Base-by-base conservation (phyloP, 2,888 invertebrate genomes). In the Callimorpha dominula region DNA sequence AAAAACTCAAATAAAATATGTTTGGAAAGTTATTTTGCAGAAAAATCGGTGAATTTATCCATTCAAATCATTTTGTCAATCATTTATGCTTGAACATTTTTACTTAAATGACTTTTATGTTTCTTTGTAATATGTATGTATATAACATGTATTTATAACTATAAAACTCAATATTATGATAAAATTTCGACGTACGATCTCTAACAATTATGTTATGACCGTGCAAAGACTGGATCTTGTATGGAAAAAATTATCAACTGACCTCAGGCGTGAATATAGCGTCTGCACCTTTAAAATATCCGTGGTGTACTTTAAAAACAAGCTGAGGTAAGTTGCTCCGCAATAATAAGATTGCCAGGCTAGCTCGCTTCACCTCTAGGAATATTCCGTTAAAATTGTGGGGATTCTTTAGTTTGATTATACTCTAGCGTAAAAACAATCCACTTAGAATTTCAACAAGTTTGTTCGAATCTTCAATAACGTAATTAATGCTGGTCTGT, bases 391-490 rank as follows among this genome's bases (percentile, higher is more conserved):
- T 78, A 79, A 85, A 86, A 79, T 76, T 76, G 80, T 76, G 80
- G 80, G 74, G 82, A 87, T 89, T 85, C 79, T 84, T 86, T 87
- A 91, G 89, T 92, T 92, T 91, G 90, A 92, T 92, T 92, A 92
- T 86, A 84, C 81, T 78, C 82, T 74, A 78, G 85, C 86, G 90
- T 89, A 91, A 94, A 94, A 94, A 93, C 93, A 93, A 91, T 89
- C 91, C 87, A 82, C 86, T 87, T 87, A 80, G 87, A 86, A 88
- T 90, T 85, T 87, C 87, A 81, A 82, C 83, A 87, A 91, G 87
- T 90, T 90, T 79, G 78, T 85, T 78, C 75, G 68, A 75, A 85
- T 85, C 87, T 86, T 85, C 86, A 86, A 86, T 90, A 93, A 94
- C 91, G 92, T 91, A 91, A 92, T 94, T 94, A 87, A 91, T 86